Percentiles rank a stretch among this genome's conserved stretches.
Conservation (phyloP, 1,140 invertebrate species). For the Zelostemma sp. region DNA sequence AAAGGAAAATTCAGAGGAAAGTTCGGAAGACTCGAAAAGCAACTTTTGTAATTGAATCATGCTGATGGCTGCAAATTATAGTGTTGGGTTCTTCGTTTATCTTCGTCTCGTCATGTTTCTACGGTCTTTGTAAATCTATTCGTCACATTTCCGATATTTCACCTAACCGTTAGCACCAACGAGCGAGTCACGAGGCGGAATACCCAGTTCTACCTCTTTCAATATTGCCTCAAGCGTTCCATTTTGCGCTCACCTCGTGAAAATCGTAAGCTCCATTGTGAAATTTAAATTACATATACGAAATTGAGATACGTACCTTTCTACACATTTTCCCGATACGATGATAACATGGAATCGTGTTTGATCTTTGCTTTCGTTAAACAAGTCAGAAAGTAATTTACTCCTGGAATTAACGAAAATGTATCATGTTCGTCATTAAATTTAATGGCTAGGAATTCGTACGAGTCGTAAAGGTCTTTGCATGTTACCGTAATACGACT, state of each 20-base stretch:
- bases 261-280: slow-evolving; percentile 3
- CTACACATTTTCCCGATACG: background rate
- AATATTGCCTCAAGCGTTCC: background rate
- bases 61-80: background rate
- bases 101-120: background rate
- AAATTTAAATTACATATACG: slow-evolving; percentile 1
- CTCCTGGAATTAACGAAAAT: background rate
- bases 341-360: background rate
- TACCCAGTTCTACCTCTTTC: background rate
- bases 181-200: background rate
- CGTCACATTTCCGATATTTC: slow-evolving; percentile 5
- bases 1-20: background rate
- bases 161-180: background rate
- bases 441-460: background rate
- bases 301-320: background rate
- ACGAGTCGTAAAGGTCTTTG: background rate
- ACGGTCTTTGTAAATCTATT: background rate
- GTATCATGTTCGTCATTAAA: background rate
- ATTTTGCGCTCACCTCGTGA: background rate
- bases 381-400: background rate
- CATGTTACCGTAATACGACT: background rate
- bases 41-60: background rate
- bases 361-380: slow-evolving; percentile 1
- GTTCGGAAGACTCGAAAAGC: background rate
- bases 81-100: background rate